Base-by-base conservation (phyloP, 2,113 vertebrate species). In the Corydoras maculifer region DNA sequence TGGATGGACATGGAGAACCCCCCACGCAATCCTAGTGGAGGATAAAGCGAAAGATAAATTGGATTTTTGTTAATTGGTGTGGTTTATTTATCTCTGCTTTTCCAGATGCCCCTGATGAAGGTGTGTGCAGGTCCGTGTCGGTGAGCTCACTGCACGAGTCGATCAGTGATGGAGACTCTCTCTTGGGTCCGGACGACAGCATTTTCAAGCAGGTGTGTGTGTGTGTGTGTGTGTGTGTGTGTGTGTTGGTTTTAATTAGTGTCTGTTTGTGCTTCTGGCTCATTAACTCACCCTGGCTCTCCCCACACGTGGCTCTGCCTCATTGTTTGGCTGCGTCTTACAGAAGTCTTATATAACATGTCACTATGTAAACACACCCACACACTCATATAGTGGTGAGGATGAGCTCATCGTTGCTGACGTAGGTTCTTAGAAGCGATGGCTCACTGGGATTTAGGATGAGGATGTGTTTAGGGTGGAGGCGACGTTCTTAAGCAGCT, bases 151-250 rank as follows among this genome's bases (percentile, higher is more conserved):
- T 73, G 59, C 71, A 31, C 25, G 76, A 79, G 69, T 80, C 70
- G 0, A 55, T 58, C 72, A 77, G 78, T 48, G 82, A 83, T 57
- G 78, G 66, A 5, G 80, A 81, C 59, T 63, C 74, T 9, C 68
- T 80, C 13, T 49, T 77, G 48, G 72, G 76, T 8, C 49, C 74
- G 29, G 79, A 83, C 49, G 79, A 83, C 62, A 15, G n/a, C 0
- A 53, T 68, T 61, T 83, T 80, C 62, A 77, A 50, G 29, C 75
- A 79, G 72, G 79, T 81, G 67, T 70, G 77, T 9, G 66, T 25
- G 15, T 15, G 53, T 64, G 69, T 58, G 15, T 48, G 50, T 63
- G 60, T 13, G 50, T 25, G 30, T 55, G 60, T 48, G 51, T 58
- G 35, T 51, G 32, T 65, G 65, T 58, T 68, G 54, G 55, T 43